Evolutionary conservation across 2,797 vertebrate species (phyloP), one percentile per base, ranked within the genome.

Genomic region (Sparidentex hasta): DNA sequence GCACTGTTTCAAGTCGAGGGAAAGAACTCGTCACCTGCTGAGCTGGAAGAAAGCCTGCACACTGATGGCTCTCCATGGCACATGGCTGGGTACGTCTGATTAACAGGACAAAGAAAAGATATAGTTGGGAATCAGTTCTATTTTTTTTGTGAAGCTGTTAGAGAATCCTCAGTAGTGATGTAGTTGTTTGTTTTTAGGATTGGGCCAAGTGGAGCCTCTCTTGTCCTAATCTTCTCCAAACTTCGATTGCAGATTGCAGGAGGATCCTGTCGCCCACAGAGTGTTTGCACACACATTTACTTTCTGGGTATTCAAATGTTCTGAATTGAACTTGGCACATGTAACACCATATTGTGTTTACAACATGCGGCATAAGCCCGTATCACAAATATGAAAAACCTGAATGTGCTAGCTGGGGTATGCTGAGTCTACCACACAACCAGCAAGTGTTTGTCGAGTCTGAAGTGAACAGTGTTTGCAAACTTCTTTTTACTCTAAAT

Each of bases 141-240:
- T 25, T 38, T 61, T 67, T 47, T 67, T 47, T 80, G 55, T 64
- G 43, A 80, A 76, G 68, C 50, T 85, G 54, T 67, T 54, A 0
- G 56, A 55, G 67, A 81, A 79, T 77, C 48, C 62, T 67, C 44
- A 16, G 17, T 33, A 43, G 54, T 64, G 46, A 63, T 51, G 12
- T 62, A 23, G 17, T 54, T 65, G 65, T 90, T 87, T 81, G 70
- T 62, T 76, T 79, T 78, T 27, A 55, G 70, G 58, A 77, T 62
- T 61, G n/a, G 58, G 50, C 46, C 27, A 68, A 72, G 38, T 25
- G 25, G 77, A 85, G 75, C 54, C 41, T 71, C 13, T 73, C 51
- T 67, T 83, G 62, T 51, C 41, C 51, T 80, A 50, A 91, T 85
- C 74, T 44, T 80, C 38, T 61, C 50, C 68, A 81, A 74, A 82